Evolutionary conservation across 37 sponge, comb jelly and placozoan genomes (phyloP).

Genomic region (Bolinopsis microptera): DNA sequence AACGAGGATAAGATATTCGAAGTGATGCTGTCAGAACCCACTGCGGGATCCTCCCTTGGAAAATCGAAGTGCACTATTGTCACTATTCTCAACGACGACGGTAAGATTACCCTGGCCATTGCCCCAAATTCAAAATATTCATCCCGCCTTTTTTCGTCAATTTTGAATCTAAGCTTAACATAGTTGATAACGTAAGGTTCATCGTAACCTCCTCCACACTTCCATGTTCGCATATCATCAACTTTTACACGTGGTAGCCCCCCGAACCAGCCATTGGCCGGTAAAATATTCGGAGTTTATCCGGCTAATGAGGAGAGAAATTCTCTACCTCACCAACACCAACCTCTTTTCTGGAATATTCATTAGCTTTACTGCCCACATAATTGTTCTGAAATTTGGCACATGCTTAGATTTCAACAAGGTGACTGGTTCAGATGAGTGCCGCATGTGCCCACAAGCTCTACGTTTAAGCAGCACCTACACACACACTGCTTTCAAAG

Average conservation of each 20-base stretch:
- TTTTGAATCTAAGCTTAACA: no score
- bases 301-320: background rate
- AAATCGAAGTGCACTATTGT: slow-evolving; percentile 61
- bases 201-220: no score
- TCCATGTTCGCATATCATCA: no score
- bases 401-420: background rate
- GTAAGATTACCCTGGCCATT: slow-evolving; percentile 46
- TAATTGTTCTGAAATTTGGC: background rate
- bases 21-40: slow-evolving; percentile 59
- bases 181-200: no score
- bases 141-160: no score
- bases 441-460: no score
- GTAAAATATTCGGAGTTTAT: background rate
- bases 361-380: background rate
- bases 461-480: no score
- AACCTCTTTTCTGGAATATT: background rate
- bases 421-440: background rate
- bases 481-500: no score
- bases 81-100: slow-evolving; percentile 67
- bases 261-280: no score
- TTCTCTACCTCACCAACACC: background rate
- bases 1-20: slow-evolving; percentile 65
- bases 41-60: slow-evolving; percentile 48
- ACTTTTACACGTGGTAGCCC: no score
- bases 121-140: no score